Evolutionary conservation across 2,888 invertebrate genomes (phyloP).

Genomic region (Syrphus vitripennis): DNA sequence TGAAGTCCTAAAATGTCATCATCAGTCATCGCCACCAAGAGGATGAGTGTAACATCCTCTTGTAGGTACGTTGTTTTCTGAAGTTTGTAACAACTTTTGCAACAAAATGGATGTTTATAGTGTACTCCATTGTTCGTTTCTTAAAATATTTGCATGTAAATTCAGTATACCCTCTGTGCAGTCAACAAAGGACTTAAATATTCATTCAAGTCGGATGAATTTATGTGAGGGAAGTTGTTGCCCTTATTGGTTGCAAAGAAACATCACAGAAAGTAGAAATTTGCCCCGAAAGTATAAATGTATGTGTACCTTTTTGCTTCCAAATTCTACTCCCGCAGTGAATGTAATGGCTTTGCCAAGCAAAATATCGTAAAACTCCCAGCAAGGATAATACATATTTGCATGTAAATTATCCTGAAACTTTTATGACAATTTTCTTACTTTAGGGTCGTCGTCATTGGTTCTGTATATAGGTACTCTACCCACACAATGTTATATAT

Average conservation of each 20-base stretch:
- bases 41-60: neutral
- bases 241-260: conserved; percentile 22
- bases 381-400: conserved; percentile 71
- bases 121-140: neutral
- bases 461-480: neutral
- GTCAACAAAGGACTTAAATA: conserved; percentile 49
- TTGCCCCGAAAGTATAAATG: conserved; percentile 8
- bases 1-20: neutral
- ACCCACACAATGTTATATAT: neutral
- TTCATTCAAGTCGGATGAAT: conserved; percentile 32
- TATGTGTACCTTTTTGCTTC: neutral
- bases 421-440: conserved; percentile 66
- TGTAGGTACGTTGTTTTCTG: conserved; percentile 24
- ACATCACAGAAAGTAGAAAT: neutral
- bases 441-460: conserved; percentile 54
- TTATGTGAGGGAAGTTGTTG: conserved; percentile 16
- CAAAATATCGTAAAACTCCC: conserved; percentile 57
- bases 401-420: conserved; percentile 68
- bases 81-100: conserved; percentile 32
- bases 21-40: neutral
- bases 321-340: conserved; percentile 40
- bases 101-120: conserved; percentile 46
- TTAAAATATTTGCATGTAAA: conserved; percentile 63
- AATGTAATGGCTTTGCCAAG: conserved; percentile 19
- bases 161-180: conserved; percentile 8